These are phyloP conservation scores for Pelusios castaneus DNA, from an alignment of 2,113 vertebrate species.

Conservation along the genomic window DNA sequence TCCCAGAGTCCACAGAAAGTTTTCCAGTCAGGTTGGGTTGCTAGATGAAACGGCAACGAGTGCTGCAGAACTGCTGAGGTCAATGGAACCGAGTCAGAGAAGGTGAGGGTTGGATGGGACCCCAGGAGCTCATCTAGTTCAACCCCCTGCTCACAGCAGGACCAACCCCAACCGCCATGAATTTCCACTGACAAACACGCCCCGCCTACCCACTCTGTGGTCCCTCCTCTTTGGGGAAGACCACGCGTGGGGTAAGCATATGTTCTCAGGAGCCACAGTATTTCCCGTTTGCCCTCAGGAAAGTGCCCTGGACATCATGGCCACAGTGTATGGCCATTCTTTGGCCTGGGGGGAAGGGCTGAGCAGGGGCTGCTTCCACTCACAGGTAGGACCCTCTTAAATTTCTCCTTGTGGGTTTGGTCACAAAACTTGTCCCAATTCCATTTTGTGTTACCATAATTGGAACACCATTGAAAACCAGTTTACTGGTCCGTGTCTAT, in stretches of 20 bases:
- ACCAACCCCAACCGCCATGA: neutral
- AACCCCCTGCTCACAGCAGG: no score
- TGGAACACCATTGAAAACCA: neutral
- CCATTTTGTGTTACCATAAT: neutral
- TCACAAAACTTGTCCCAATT: neutral
- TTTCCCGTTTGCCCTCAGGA: neutral
- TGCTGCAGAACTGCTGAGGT: neutral
- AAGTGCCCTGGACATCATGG: neutral
- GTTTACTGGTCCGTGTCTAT: neutral
- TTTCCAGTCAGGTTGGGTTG: neutral
- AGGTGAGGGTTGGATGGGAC: no score
- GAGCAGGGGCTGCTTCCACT: neutral
- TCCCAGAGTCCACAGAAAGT: neutral
- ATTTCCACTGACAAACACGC: neutral
- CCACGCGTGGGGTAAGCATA: neutral
- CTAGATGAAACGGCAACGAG: neutral
- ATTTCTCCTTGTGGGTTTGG: neutral
- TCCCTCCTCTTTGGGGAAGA: neutral
- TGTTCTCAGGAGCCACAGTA: neutral
- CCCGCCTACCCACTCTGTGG: neutral
- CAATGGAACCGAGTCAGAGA: neutral
- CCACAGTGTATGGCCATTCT: neutral
- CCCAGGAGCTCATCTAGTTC: no score
- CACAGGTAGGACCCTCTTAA: neutral
- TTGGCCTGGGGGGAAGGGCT: neutral